phyloP scores from a whole-genome alignment of 1,140 invertebrate species.

The Halyomorpha halys region DNA sequence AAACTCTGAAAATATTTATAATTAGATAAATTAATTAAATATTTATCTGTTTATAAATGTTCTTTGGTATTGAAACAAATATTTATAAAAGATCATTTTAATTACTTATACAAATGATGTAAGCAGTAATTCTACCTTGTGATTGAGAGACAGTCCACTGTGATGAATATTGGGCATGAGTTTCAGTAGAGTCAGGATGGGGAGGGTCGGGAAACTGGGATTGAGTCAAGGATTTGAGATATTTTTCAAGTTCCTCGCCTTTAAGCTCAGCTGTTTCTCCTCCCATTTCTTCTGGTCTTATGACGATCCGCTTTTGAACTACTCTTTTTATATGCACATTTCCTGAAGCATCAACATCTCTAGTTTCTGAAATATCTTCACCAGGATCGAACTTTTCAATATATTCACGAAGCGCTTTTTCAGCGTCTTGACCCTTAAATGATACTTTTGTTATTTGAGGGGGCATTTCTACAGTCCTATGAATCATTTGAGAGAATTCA shows the following conservation, averaged over 20 bases:
- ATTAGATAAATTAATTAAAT: too few relatives aligned
- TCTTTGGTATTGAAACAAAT: neutral
- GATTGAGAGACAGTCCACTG: constrained; percentile 4
- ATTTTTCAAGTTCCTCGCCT: constrained; percentile 32
- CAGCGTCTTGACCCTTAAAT: constrained; percentile 43
- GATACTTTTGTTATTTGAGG: constrained; percentile 44
- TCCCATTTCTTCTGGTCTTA: constrained; percentile 34
- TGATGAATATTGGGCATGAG: constrained; percentile 1
- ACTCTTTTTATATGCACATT: constrained; percentile 43
- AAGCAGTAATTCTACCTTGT: constrained; percentile 3
- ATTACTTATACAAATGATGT: neutral
- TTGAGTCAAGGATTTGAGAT: constrained; percentile 27
- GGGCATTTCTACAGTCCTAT: constrained; percentile 40
- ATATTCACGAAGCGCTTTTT: constrained; percentile 40
- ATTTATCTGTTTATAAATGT: neutral
- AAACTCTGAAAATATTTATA: too few relatives aligned
- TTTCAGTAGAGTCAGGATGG: constrained; percentile 11
- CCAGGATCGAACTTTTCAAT: constrained; percentile 42
- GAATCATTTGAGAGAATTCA: constrained; percentile 38
- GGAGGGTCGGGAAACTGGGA: neutral
- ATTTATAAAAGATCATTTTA: neutral
- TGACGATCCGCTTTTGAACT: constrained; percentile 40
- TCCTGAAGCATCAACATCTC: constrained; percentile 40
- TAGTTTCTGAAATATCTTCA: constrained; percentile 40
- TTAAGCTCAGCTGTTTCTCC: constrained; percentile 29